phyloP scores from a whole-genome alignment of 2,113 vertebrate genomes.

The Anhinga anhinga region DNA sequence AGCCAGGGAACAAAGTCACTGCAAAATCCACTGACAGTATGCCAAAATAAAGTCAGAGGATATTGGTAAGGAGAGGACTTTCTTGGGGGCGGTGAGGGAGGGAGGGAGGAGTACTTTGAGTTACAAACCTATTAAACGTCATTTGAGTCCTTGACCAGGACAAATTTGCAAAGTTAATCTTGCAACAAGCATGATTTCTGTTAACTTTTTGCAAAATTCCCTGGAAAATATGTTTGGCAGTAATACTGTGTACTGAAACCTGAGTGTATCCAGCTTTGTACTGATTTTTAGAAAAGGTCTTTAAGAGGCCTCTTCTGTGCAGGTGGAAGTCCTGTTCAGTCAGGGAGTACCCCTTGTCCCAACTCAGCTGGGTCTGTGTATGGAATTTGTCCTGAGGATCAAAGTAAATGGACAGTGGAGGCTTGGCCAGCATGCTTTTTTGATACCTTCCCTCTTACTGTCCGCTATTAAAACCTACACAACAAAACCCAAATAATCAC shows the following conservation, averaged over 20 bases:
- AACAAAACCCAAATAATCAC: neutral
- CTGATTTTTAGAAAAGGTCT: neutral
- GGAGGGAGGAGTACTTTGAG: constrained; percentile 32
- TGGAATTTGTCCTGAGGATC: neutral
- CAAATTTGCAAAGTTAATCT: constrained; percentile 19
- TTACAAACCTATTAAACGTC: constrained; percentile 54
- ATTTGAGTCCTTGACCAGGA: constrained; percentile 65
- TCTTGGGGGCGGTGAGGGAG: neutral
- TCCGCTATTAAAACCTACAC: neutral
- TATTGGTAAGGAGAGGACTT: neutral
- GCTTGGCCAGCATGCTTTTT: neutral
- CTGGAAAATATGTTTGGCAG: constrained; percentile 43
- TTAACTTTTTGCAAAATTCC: constrained; percentile 55
- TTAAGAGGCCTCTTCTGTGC: neutral
- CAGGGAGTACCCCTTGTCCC: neutral
- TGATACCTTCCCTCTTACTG: neutral
- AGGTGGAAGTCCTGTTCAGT: neutral
- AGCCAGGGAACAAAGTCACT: neutral
- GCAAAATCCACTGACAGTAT: neutral
- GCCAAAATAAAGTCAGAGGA: neutral
- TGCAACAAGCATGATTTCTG: constrained; percentile 18
- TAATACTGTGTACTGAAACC: neutral
- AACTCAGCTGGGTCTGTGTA: neutral
- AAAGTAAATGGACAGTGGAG: neutral
- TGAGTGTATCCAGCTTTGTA: neutral